Evolutionary conservation across 2,113 vertebrate genomes (phyloP).

Genomic region (Sitta europaea): DNA sequence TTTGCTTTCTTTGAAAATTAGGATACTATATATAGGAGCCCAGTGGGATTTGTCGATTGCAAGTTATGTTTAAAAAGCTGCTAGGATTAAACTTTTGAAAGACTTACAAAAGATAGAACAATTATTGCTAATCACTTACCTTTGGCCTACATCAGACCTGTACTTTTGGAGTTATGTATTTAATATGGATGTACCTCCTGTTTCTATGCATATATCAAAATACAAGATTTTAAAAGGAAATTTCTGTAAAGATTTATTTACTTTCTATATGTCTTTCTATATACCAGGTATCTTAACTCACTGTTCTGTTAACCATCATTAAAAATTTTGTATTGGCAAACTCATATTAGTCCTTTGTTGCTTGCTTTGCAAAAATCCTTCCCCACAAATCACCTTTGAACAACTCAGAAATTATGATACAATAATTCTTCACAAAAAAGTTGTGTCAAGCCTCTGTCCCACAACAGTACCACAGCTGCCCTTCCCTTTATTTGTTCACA

Average conservation of each 20-base stretch:
- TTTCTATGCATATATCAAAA: not conserved
- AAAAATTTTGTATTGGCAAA: not conserved
- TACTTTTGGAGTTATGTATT: not conserved
- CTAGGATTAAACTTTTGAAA: constrained; percentile 5
- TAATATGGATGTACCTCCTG: not conserved
- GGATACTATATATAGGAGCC: constrained; percentile 54
- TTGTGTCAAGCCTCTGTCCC: not conserved
- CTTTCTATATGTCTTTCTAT: not conserved
- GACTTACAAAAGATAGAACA: not conserved
- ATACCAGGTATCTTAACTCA: not conserved
- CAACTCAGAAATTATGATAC: not conserved
- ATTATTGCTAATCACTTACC: not conserved
- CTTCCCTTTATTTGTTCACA: not conserved
- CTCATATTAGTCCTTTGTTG: not conserved
- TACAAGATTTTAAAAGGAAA: not conserved
- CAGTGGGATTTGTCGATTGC: constrained; percentile 5
- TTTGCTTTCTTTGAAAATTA: constrained; percentile 61
- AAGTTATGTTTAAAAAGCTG: constrained; percentile 22
- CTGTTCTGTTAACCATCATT: not conserved
- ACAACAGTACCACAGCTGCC: not conserved
- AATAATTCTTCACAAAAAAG: not conserved
- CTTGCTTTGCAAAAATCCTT: not conserved
- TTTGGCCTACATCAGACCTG: not conserved
- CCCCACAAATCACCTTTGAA: not conserved
- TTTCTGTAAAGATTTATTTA: not conserved